A percentile compares a stretch with the other conserved stretches of the same genome.
Evolutionary conservation across 1,140 invertebrate species (phyloP).

Genomic region (Dolichoris vasculosae): DNA sequence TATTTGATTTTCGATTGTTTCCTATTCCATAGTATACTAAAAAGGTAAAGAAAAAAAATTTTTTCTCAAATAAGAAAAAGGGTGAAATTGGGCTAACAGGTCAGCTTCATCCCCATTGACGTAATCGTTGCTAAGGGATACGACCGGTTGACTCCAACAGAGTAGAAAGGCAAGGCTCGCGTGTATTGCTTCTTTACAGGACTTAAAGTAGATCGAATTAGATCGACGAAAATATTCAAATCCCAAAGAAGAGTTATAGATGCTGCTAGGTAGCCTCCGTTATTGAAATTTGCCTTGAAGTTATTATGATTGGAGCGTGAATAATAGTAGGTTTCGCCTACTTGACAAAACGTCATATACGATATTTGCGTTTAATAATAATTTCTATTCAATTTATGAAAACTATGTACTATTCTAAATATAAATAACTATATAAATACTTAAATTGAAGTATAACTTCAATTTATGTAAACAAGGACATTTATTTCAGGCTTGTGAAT

Average conservation of each 20-base stretch:
- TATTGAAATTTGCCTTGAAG: background rate
- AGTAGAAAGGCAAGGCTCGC: background rate
- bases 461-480: no score
- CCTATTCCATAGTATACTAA: no score
- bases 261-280: background rate
- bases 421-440: no score
- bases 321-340: no score
- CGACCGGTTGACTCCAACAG: slow-evolving; percentile 32
- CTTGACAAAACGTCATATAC: no score
- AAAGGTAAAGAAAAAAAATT: background rate
- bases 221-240: slow-evolving; percentile 26
- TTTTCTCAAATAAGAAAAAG: background rate
- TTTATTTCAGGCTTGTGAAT: no score
- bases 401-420: no score
- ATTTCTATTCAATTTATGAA: no score
- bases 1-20: no score
- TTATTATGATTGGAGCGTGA: background rate
- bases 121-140: slow-evolving; percentile 59
- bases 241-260: background rate
- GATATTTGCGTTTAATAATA: no score
- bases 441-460: no score
- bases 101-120: slow-evolving; percentile 58
- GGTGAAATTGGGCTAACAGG: slow-evolving; percentile 28
- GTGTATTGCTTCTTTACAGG: background rate
- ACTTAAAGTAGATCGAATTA: slow-evolving; percentile 51